These are phyloP conservation scores for Dyspetes luteomarginatus DNA, from an alignment of 2,888 invertebrate species.

Conservation along the genomic window DNA sequence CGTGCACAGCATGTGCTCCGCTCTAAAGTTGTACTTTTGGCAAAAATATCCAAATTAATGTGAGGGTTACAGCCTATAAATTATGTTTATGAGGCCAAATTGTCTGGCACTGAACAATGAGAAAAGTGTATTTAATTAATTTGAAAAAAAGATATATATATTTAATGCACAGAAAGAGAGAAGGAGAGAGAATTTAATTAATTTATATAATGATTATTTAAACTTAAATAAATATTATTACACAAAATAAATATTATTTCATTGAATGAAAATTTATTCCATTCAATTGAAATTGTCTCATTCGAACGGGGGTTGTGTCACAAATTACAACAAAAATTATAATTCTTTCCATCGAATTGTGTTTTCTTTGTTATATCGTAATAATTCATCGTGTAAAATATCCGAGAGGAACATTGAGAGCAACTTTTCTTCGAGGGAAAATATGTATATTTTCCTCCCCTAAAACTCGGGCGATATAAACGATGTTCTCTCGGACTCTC, in stretches of 20 bases:
- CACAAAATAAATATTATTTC: no score
- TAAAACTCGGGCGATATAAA: no score
- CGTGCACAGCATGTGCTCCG: conserved; percentile 59
- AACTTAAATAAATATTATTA: no score
- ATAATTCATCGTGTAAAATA: conserved; percentile 21
- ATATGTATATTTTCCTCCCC: conserved; percentile 66
- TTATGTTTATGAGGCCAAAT: conserved; percentile 80
- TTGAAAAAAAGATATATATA: conserved; percentile 16
- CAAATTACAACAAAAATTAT: no score
- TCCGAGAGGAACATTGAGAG: not conserved
- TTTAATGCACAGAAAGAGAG: not conserved
- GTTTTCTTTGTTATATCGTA: conserved; percentile 7
- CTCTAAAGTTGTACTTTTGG: conserved; percentile 77
- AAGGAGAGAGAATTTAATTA: not conserved
- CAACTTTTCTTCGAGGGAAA: conserved; percentile 46
- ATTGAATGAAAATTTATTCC: no score
- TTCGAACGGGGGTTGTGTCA: no score
- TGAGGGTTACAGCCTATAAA: conserved; percentile 75
- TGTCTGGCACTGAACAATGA: not conserved
- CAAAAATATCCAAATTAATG: conserved; percentile 82
- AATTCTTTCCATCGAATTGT: no score
- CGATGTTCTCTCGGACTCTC: conserved; percentile 33
- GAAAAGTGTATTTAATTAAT: conserved; percentile 14
- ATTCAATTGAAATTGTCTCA: no score
- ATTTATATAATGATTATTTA: no score